A percentile compares a stretch with the other conserved stretches of the same genome.
phyloP scores from a whole-genome alignment of 2,888 invertebrate genomes.

The Drosophila mercatorum region DNA sequence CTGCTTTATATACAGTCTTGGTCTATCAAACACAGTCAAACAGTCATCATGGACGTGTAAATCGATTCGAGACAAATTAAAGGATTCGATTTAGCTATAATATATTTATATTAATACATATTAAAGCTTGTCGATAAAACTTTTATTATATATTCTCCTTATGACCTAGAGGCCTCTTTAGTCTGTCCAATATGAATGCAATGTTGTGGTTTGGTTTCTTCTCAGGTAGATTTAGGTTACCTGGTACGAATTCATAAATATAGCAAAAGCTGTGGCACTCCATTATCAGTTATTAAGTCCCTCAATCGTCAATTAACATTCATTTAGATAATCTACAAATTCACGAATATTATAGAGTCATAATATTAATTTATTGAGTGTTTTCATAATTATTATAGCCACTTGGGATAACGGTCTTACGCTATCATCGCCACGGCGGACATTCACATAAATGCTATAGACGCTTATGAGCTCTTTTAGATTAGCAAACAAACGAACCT shows the following conservation, averaged over 20 bases:
- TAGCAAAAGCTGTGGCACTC: conserved; percentile 17
- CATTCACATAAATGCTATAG: not conserved
- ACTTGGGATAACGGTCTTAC: conserved; percentile 31
- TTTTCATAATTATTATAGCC: conserved; percentile 29
- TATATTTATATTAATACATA: not conserved
- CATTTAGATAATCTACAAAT: conserved; percentile 35
- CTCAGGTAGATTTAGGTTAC: conserved; percentile 4
- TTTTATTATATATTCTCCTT: not conserved
- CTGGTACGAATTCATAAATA: conserved; percentile 50
- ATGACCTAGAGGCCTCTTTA: conserved; percentile 1
- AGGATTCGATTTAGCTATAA: not conserved
- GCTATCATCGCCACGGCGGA: not conserved
- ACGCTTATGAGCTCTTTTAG: not conserved
- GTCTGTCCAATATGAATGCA: conserved; percentile 18
- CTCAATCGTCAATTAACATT: conserved; percentile 42
- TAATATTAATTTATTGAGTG: conserved; percentile 19
- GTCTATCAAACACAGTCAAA: no score
- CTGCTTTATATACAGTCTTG: no score
- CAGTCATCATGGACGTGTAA: not conserved
- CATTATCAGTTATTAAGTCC: conserved; percentile 18
- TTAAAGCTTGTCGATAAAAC: not conserved
- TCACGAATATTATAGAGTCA: conserved; percentile 16
- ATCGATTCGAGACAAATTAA: not conserved
- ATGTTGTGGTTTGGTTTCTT: conserved; percentile 18
- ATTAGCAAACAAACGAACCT: not conserved